These are phyloP conservation scores for Malacoraja senta DNA, from an alignment of 2,797 vertebrate species.

Conservation along the genomic window DNA sequence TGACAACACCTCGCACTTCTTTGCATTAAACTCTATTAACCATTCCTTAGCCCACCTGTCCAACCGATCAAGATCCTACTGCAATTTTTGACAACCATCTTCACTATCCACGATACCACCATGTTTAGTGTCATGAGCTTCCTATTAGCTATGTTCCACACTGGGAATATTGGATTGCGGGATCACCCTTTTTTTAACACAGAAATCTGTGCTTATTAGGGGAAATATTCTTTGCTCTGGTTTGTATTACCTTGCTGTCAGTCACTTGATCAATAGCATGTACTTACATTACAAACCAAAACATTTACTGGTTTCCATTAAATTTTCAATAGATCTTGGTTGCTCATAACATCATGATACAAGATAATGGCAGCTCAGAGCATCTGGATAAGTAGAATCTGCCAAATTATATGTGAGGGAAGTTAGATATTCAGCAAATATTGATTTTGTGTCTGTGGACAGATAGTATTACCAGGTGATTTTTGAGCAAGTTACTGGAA, in stretches of 20 bases:
- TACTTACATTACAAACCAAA: not conserved
- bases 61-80: too few relatives aligned
- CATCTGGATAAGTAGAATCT: not conserved
- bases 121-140: not conserved
- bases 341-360: not conserved
- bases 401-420: not conserved
- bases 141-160: not conserved
- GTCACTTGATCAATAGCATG: not conserved
- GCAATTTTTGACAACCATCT: too few relatives aligned
- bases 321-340: not conserved
- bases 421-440: not conserved
- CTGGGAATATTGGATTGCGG: not conserved
- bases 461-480: slow-evolving; percentile 1
- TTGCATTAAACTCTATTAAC: too few relatives aligned
- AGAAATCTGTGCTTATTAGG: not conserved
- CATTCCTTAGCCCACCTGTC: too few relatives aligned
- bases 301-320: slow-evolving; percentile 15
- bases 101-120: too few relatives aligned
- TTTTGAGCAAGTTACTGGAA: not conserved
- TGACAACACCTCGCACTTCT: too few relatives aligned
- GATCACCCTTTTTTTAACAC: not conserved
- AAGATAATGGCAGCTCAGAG: not conserved
- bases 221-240: not conserved
- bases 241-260: slow-evolving; percentile 26
- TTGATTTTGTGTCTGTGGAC: not conserved